A percentile compares a stretch with the other conserved stretches of the same genome.
These are phyloP conservation scores for Echeneis naucrates DNA, from an alignment of 2,797 vertebrate species.

Conservation along the genomic window DNA sequence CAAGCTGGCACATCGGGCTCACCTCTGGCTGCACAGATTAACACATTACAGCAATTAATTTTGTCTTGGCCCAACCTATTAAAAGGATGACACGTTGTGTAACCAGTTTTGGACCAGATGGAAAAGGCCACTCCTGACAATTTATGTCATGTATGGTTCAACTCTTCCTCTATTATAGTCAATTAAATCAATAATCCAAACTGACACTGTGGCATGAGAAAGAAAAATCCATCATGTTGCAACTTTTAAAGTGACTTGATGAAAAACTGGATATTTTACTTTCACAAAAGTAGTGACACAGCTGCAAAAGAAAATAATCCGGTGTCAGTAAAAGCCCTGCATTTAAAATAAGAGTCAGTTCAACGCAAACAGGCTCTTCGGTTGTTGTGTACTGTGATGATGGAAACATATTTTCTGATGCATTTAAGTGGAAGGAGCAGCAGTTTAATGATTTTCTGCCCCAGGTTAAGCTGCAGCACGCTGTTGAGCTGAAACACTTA, in stretches of 20 bases:
- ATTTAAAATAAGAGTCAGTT: too few relatives aligned
- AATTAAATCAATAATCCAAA: too few relatives aligned
- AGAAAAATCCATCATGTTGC: neutral
- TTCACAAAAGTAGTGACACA: neutral
- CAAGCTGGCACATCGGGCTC: conserved; percentile 35
- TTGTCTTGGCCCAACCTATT: conserved; percentile 30
- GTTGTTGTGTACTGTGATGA: too few relatives aligned
- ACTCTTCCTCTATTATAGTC: too few relatives aligned
- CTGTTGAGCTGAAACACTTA: neutral
- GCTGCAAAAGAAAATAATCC: neutral
- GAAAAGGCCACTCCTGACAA: neutral
- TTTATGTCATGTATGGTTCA: neutral
- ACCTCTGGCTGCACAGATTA: conserved; percentile 52
- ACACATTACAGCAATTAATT: conserved; percentile 62
- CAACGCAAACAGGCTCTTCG: too few relatives aligned
- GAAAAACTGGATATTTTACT: neutral
- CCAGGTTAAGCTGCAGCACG: neutral
- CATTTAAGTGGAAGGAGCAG: neutral
- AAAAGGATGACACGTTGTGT: conserved; percentile 52
- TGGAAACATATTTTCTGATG: too few relatives aligned
- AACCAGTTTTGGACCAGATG: conserved; percentile 17
- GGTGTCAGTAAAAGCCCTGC: neutral
- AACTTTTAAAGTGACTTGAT: neutral
- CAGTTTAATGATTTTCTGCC: neutral
- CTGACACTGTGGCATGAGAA: too few relatives aligned